These are phyloP conservation scores for Dolichopus griseipennis DNA, from an alignment of 2,888 invertebrate genomes.

Conservation along the genomic window DNA sequence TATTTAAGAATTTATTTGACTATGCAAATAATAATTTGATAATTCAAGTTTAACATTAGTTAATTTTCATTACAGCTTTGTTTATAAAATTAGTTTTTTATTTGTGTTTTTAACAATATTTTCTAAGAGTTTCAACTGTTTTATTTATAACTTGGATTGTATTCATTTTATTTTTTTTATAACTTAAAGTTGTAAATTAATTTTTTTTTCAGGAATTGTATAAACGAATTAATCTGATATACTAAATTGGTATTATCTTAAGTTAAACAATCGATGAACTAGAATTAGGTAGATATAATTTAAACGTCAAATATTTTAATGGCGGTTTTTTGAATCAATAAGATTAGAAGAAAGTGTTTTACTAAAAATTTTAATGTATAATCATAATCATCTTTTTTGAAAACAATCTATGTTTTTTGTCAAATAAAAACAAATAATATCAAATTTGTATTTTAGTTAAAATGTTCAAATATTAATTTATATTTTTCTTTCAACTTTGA, in stretches of 20 bases:
- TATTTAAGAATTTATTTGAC: not conserved
- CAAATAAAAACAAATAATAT: not conserved
- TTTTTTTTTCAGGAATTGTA: not conserved
- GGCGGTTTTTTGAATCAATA: not conserved
- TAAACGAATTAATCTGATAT: not conserved
- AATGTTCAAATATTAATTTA: too few relatives aligned
- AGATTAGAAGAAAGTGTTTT: not conserved
- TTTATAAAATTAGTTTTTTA: not conserved
- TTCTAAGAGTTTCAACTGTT: not conserved
- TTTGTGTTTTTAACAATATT: too few relatives aligned
- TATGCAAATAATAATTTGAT: not conserved
- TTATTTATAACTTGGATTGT: not conserved
- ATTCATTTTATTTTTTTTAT: not conserved
- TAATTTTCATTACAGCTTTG: not conserved
- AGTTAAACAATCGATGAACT: not conserved
- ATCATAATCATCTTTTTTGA: not conserved
- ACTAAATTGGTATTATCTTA: not conserved
- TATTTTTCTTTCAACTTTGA: too few relatives aligned
- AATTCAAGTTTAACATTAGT: not conserved
- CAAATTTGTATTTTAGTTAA: not conserved
- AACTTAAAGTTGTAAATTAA: not conserved
- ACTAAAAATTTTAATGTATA: conserved; percentile 1
- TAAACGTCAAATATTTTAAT: not conserved
- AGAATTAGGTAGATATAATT: not conserved
- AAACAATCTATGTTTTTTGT: not conserved